Percentiles rank a stretch among this genome's conserved stretches.
Conservation (phyloP, 2,888 invertebrate genomes). For the Cataglyphis livida region DNA sequence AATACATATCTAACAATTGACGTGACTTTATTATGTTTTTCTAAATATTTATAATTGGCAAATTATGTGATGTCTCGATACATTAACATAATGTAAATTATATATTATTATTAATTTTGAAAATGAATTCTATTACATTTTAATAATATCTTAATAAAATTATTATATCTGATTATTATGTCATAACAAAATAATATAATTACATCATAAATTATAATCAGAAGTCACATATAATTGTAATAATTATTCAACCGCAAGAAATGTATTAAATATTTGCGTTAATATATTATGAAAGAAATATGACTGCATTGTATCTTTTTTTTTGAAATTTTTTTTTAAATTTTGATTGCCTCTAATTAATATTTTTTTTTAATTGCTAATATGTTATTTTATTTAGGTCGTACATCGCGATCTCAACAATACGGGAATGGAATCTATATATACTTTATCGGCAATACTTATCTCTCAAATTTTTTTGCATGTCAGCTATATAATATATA, state of each 20-base stretch:
- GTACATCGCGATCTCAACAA: background rate
- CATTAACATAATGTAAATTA: background rate
- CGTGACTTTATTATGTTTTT: background rate
- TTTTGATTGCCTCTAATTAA: background rate
- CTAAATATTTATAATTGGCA: background rate
- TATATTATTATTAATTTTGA: background rate
- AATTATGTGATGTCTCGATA: background rate
- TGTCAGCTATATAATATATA: background rate
- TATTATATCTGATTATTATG: too few relatives aligned
- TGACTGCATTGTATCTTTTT: background rate
- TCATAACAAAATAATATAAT: background rate
- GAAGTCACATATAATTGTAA: background rate
- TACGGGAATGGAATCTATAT: background rate
- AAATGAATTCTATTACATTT: background rate
- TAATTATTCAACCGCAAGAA: background rate
- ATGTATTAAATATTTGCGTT: constrained; percentile 9
- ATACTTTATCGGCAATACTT: background rate
- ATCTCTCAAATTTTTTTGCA: background rate
- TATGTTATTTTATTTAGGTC: background rate
- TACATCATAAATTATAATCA: background rate
- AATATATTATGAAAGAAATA: background rate
- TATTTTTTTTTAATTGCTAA: background rate
- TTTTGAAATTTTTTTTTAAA: background rate
- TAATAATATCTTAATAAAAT: too few relatives aligned
- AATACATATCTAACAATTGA: background rate